These are phyloP conservation scores for Ephialtes manifestator DNA, from an alignment of 2,888 invertebrate genomes.

Conservation along the genomic window DNA sequence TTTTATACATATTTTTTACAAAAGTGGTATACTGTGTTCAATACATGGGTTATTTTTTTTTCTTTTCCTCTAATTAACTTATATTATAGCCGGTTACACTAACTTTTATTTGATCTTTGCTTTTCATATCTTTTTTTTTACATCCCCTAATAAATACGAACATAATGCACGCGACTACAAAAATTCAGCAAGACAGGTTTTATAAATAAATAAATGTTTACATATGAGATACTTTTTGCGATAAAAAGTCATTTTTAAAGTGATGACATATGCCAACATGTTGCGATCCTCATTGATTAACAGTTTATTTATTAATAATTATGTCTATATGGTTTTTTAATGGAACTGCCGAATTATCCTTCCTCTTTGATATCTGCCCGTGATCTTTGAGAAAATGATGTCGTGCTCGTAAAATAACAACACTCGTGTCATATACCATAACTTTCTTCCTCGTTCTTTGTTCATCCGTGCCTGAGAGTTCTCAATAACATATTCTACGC, in stretches of 20 bases:
- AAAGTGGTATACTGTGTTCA: no score
- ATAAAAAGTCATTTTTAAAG: neutral
- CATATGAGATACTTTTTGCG: no score
- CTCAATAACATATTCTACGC: conserved; percentile 11
- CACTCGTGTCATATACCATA: neutral
- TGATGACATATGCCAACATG: neutral
- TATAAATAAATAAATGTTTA: neutral
- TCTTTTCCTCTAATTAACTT: no score
- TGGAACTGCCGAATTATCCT: neutral
- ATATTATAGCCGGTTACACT: no score
- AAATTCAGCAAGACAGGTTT: neutral
- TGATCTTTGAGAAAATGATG: neutral
- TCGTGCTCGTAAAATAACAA: neutral
- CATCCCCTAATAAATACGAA: no score
- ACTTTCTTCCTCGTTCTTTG: conserved; percentile 23
- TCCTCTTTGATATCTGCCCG: neutral
- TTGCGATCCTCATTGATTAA: neutral
- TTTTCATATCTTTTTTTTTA: no score
- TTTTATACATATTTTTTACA: no score
- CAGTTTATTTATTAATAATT: neutral
- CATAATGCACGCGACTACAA: neutral
- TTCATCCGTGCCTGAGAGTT: conserved; percentile 39
- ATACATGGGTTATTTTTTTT: no score
- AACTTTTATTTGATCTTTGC: no score
- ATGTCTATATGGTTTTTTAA: neutral